Base-by-base conservation (phyloP, 2,888 invertebrate species). In the Hyppa rectilinea region DNA sequence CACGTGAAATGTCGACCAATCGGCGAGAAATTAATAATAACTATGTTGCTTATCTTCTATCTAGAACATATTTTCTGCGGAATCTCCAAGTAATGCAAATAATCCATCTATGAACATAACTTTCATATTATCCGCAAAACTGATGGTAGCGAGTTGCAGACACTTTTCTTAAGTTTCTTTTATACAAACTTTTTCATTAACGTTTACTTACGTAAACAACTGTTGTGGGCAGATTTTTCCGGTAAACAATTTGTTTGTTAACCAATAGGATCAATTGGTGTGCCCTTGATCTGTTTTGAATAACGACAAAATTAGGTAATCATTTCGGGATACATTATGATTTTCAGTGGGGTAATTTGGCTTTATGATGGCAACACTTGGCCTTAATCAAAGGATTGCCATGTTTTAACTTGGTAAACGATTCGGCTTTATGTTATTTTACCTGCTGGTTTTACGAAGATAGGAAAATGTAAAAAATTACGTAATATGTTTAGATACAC, bases 101-200 rank as follows among this genome's bases (percentile, higher is more conserved):
- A 53, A 59, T 66, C 58, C 29, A 78, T 78, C 45, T 67, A 26
- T 10, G 23, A 14, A 20, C 9, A 45, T 34, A 55, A 52, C 47
- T 73, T 68, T 38, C 20, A 34, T 53, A 64, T 45, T 64, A 64
- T 53, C 31, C 1, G n/a, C 34, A 45, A 63, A 67, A 67, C 63
- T 55, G 23, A 64, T 77, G 40, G 59, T 12, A 43, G 38, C 47
- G 50, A 58, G 36, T 77, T 77, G 52, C 38, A 59, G 23, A 38
- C 45, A 6, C 23, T 55, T 45, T 58, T 38, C 17, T 29, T 23
- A 38, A 38, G 40, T 45, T 70, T 31, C 2, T 50, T 73, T 40
- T 12, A 4, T 3, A 26, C 12, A 34, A 78, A 78, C 79, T 78
- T 78, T 60, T 66, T 38, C 53, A 78, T 74, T 74, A 69, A 65